A percentile compares a stretch with the other conserved stretches of the same genome.
Conservation (phyloP, 2,888 invertebrate species). For the Hypena proboscidalis region DNA sequence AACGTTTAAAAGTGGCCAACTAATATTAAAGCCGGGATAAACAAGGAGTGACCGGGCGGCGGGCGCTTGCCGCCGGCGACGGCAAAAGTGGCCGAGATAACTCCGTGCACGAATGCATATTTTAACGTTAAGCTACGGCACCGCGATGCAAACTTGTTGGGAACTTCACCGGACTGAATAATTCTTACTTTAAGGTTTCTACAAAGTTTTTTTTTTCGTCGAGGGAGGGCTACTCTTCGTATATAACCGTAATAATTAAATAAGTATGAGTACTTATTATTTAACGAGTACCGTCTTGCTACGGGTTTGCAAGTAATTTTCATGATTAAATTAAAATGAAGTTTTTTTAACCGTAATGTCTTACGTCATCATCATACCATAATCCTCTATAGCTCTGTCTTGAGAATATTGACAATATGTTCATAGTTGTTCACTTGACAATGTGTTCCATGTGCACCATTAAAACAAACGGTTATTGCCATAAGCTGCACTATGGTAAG, state of each 20-base stretch:
- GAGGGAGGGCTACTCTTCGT: slow-evolving; percentile 34
- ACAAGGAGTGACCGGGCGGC: slow-evolving; percentile 69
- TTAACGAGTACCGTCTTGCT: neutral
- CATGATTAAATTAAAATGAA: neutral
- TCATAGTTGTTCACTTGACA: neutral
- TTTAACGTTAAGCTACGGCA: slow-evolving; percentile 76
- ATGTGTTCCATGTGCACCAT: neutral
- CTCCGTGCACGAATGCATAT: slow-evolving; percentile 77
- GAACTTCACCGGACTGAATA: slow-evolving; percentile 73
- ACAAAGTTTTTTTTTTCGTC: slow-evolving; percentile 45
- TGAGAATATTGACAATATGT: neutral
- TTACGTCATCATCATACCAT: too few relatives aligned
- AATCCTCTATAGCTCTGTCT: too few relatives aligned
- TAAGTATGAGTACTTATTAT: neutral
- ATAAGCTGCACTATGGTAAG: slow-evolving; percentile 5
- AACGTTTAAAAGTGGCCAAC: slow-evolving; percentile 46
- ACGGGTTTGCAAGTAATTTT: neutral
- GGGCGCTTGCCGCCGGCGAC: slow-evolving; percentile 54
- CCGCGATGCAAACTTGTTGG: slow-evolving; percentile 72
- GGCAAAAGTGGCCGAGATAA: slow-evolving; percentile 75
- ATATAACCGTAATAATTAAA: slow-evolving; percentile 14
- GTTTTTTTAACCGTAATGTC: too few relatives aligned
- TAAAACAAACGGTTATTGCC: slow-evolving; percentile 10
- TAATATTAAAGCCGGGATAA: slow-evolving; percentile 70
- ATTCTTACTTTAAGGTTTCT: slow-evolving; percentile 69